Percentiles rank a stretch among this genome's conserved stretches.
phyloP scores from a whole-genome alignment of 2,888 invertebrate species.

The Oithona nana region DNA sequence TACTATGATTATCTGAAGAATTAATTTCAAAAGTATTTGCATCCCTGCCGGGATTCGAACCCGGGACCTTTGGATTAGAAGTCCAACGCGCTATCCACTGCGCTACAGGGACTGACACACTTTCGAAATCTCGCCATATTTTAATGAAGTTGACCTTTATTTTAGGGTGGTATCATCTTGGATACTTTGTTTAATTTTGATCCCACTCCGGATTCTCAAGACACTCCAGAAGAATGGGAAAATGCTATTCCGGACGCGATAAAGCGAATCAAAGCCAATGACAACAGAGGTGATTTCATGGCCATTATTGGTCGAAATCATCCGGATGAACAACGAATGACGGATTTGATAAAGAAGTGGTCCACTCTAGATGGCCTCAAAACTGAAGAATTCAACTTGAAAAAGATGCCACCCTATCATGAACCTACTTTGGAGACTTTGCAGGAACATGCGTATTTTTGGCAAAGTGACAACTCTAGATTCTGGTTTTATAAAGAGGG shows the following conservation, averaged over 20 bases:
- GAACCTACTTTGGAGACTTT: constrained; percentile 23
- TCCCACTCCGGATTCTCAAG: constrained; percentile 24
- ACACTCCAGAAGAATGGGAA: constrained; percentile 24
- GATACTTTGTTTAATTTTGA: constrained; percentile 27
- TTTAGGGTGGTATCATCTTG: constrained; percentile 22
- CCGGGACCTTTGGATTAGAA: too few relatives aligned
- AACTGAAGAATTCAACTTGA: constrained; percentile 23
- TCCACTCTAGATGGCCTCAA: constrained; percentile 22
- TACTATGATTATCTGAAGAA: too few relatives aligned
- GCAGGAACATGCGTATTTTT: constrained; percentile 24
- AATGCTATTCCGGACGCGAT: constrained; percentile 21
- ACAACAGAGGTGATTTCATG: constrained; percentile 25
- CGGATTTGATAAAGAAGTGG: constrained; percentile 11
- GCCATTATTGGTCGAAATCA: constrained; percentile 25
- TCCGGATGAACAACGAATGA: not conserved
- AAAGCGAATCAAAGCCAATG: constrained; percentile 16
- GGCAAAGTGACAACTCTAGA: constrained; percentile 27
- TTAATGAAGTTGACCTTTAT: too few relatives aligned
- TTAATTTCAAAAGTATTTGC: too few relatives aligned
- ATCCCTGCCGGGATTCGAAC: too few relatives aligned
- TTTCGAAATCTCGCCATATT: too few relatives aligned
- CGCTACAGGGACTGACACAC: too few relatives aligned
- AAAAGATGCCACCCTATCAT: constrained; percentile 22
- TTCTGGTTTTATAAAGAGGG: constrained; percentile 27
- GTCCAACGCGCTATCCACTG: too few relatives aligned